These are phyloP conservation scores for Simalia tracyae DNA, from an alignment of 2,797 vertebrate genomes.

Conservation along the genomic window DNA sequence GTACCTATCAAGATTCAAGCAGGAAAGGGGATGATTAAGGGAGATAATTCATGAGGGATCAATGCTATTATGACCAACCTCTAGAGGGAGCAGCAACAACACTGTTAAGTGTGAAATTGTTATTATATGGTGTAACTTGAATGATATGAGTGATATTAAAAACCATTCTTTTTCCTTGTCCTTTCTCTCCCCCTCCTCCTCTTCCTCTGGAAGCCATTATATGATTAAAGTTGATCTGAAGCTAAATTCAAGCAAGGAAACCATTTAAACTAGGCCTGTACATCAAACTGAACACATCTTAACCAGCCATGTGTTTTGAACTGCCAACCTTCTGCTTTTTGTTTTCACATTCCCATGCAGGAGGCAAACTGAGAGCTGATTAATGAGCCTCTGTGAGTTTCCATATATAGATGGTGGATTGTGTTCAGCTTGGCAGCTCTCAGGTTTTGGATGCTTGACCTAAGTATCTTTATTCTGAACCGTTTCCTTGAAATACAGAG, in stretches of 20 bases:
- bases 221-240: background rate
- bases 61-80: background rate
- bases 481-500: background rate
- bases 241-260: background rate
- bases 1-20: background rate
- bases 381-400: background rate
- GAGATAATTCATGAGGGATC: background rate
- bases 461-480: background rate
- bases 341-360: background rate
- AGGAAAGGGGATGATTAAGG: background rate
- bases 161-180: background rate
- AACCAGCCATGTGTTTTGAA: background rate
- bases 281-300: background rate
- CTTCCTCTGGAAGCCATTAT: background rate
- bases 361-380: background rate
- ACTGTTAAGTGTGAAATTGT: background rate
- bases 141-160: background rate
- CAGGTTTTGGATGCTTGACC: background rate
- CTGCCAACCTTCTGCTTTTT: background rate
- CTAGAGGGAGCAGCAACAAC: background rate
- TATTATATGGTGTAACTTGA: background rate
- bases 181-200: background rate
- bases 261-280: background rate
- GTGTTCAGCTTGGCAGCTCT: background rate
- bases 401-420: background rate